A percentile compares a stretch with the other conserved stretches of the same genome.
phyloP scores from a whole-genome alignment of 2,888 invertebrate genomes.

The Drosophila infuscata region DNA sequence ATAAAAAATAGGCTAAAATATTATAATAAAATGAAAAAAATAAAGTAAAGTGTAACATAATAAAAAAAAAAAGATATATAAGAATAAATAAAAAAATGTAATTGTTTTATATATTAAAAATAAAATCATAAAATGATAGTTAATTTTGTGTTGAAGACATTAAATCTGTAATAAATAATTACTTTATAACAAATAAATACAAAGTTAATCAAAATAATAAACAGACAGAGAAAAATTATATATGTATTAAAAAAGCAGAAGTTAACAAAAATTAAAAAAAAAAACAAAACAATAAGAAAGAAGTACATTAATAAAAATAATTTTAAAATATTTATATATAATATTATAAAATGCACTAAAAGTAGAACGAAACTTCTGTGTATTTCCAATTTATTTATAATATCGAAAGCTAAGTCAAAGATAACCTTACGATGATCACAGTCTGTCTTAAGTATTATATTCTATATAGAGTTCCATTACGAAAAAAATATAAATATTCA shows the following conservation, averaged over 20 bases:
- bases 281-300: no score
- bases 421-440: neutral
- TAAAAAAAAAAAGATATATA: neutral
- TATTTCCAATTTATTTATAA: no score
- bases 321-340: no score
- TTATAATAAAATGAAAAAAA: neutral
- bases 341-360: no score
- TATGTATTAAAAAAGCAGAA: no score
- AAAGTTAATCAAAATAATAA: neutral
- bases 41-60: neutral
- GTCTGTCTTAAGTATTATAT: neutral
- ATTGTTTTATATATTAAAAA: neutral
- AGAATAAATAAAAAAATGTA: neutral
- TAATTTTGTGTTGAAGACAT: neutral
- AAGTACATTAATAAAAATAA: no score
- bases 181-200: neutral
- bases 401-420: neutral
- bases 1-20: no score
- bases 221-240: no score
- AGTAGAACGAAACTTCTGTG: no score
- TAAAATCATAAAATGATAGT: neutral
- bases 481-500: neutral
- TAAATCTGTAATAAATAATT: no score
- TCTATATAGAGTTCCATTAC: neutral
- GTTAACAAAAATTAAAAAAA: no score